These are phyloP conservation scores for Aix galericulata DNA, from an alignment of 2,113 vertebrate genomes.

Conservation along the genomic window DNA sequence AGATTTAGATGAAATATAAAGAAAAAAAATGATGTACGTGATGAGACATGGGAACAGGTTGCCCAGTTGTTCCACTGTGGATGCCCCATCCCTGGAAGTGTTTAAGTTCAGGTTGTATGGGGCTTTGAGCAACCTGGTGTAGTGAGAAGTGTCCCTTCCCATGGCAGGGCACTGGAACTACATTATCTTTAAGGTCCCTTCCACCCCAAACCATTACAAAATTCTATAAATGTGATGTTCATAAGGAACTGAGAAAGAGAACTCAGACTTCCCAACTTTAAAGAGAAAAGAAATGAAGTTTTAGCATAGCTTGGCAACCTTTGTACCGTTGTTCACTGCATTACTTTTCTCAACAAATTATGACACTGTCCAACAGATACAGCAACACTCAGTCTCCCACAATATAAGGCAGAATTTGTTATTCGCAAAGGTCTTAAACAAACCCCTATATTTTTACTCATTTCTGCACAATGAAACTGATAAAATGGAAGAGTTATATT, in stretches of 20 bases:
- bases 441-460: background rate
- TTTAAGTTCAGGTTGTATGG: background rate
- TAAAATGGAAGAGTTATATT: background rate
- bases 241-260: background rate
- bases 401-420: background rate
- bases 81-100: background rate
- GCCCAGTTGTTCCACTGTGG: background rate
- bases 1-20: too few species aligned
- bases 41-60: background rate
- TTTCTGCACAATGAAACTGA: background rate
- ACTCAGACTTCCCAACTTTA: background rate
- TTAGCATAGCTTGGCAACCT: background rate
- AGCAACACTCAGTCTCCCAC: background rate
- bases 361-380: background rate
- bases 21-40: too few species aligned
- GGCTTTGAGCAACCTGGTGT: background rate
- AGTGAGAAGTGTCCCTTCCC: background rate
- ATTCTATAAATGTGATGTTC: background rate
- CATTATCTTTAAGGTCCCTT: background rate
- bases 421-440: background rate
- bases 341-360: background rate
- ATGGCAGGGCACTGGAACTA: background rate
- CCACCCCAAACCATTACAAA: background rate
- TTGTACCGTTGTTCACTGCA: background rate
- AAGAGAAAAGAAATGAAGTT: background rate